These are phyloP conservation scores for Oreotragus oreotragus DNA, from an alignment of 2,113 vertebrate species.

Conservation along the genomic window DNA sequence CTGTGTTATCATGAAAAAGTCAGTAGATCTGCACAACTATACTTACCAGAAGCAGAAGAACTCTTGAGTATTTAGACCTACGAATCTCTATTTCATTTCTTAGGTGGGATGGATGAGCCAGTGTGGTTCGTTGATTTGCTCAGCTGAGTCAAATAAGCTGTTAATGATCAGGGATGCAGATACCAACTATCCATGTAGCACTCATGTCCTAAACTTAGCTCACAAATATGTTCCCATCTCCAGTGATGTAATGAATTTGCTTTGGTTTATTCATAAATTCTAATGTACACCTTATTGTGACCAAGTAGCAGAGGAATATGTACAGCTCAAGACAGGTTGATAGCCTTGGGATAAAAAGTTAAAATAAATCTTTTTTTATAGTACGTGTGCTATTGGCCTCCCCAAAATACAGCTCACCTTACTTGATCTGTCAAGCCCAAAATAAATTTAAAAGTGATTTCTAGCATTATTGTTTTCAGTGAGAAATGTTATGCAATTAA, in stretches of 20 bases:
- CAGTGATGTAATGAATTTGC: not conserved
- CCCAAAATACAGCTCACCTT: not conserved
- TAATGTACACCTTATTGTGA: not conserved
- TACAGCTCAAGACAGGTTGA: not conserved
- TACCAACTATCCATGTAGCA: not conserved
- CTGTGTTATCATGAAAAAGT: not conserved
- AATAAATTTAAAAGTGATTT: not conserved
- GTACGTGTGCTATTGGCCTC: not conserved
- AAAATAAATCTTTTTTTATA: slow-evolving; percentile 29
- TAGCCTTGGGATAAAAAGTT: not conserved
- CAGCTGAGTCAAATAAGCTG: slow-evolving; percentile 16
- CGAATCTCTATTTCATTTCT: not conserved
- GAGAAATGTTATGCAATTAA: not conserved
- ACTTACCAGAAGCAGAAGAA: not conserved
- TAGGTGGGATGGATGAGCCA: not conserved
- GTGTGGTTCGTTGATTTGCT: not conserved
- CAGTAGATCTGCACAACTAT: not conserved
- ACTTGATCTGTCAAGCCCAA: not conserved
- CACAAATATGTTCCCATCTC: not conserved
- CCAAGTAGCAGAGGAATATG: not conserved
- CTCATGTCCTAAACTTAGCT: not conserved
- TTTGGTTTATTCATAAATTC: not conserved
- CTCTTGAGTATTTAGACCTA: not conserved
- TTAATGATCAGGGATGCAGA: not conserved
- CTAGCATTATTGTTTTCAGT: not conserved